Conservation (phyloP, 2,888 invertebrate genomes). For the Drosophila parthenogenetica region DNA sequence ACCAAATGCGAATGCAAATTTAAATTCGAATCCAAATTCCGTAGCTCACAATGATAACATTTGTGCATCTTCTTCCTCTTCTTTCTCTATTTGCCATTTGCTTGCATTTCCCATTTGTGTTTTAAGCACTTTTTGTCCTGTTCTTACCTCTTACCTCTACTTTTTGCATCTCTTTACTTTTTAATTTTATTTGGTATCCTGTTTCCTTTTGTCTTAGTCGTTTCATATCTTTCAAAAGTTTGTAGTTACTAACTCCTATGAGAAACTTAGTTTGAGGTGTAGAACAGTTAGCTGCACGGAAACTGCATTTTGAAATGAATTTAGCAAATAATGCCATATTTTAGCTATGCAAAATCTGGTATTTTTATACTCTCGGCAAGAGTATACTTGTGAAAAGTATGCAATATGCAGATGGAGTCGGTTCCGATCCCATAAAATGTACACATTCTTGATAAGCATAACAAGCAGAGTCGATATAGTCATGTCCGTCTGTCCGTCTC, state of each 20-base stretch:
- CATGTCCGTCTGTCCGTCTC: too few species aligned
- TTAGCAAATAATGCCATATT: too few species aligned
- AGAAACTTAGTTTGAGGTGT: constrained; percentile 13
- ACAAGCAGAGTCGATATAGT: too few species aligned
- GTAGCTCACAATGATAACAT: constrained; percentile 30
- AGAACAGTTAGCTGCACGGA: neutral
- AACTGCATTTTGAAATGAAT: too few species aligned
- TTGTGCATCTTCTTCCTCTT: constrained; percentile 2
- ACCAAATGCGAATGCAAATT: constrained; percentile 29
- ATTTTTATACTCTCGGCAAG: too few species aligned
- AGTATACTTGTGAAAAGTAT: too few species aligned
- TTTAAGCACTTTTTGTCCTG: constrained; percentile 4
- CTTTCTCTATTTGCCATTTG: constrained; percentile 8
- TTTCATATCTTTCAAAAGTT: constrained; percentile 19
- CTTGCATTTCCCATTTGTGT: constrained; percentile 34
- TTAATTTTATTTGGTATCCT: constrained; percentile 5
- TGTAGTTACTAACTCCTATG: neutral
- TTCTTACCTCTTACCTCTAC: neutral
- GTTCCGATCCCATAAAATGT: too few species aligned
- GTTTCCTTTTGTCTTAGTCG: constrained; percentile 21
- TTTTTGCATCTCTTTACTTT: neutral
- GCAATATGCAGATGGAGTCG: too few species aligned
- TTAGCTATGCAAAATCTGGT: too few species aligned
- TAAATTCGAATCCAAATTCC: constrained; percentile 26
- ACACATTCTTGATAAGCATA: too few species aligned